Evolutionary conservation across 2,797 vertebrate species (phyloP).

Genomic region (Hydrocynus forskahlii): DNA sequence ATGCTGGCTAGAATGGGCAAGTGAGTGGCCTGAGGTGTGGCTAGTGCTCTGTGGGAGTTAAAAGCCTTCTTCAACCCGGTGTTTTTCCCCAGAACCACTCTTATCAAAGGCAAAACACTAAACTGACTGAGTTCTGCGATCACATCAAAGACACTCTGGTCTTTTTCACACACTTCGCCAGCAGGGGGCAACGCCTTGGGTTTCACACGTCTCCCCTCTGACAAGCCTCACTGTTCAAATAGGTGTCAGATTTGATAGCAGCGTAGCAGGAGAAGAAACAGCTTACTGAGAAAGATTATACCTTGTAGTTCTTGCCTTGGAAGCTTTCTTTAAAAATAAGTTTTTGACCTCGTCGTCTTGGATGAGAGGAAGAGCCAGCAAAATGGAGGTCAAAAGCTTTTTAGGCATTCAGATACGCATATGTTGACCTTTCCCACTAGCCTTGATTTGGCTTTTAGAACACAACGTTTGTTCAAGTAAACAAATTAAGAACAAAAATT

Average conservation of each 20-base stretch:
- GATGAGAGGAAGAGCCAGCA: neutral
- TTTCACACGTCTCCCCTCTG: neutral
- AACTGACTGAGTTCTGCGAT: conserved; percentile 34
- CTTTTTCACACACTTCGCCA: conserved; percentile 28
- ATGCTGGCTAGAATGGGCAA: conserved; percentile 35
- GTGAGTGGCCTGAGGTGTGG: conserved; percentile 5
- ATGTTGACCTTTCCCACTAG: neutral
- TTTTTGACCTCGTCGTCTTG: conserved; percentile 2
- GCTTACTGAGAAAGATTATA: conserved; percentile 15
- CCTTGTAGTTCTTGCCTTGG: conserved; percentile 5
- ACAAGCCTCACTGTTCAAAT: conserved; percentile 5
- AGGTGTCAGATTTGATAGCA: conserved; percentile 21
- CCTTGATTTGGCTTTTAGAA: neutral
- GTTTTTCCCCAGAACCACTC: conserved; percentile 27
- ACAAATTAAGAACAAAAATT: neutral
- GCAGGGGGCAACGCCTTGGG: conserved; percentile 23
- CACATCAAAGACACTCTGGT: conserved; percentile 43
- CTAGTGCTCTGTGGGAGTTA: conserved; percentile 33
- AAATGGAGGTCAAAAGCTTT: neutral
- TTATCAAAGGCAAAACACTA: conserved; percentile 45
- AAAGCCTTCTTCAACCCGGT: conserved; percentile 23
- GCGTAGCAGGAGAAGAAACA: conserved; percentile 19
- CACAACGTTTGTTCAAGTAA: neutral
- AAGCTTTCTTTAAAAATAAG: neutral
- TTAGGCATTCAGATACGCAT: neutral